A percentile compares a stretch with the other conserved stretches of the same genome.
phyloP scores from a whole-genome alignment of 2,797 vertebrate species.

The Hippoglossus hippoglossus region DNA sequence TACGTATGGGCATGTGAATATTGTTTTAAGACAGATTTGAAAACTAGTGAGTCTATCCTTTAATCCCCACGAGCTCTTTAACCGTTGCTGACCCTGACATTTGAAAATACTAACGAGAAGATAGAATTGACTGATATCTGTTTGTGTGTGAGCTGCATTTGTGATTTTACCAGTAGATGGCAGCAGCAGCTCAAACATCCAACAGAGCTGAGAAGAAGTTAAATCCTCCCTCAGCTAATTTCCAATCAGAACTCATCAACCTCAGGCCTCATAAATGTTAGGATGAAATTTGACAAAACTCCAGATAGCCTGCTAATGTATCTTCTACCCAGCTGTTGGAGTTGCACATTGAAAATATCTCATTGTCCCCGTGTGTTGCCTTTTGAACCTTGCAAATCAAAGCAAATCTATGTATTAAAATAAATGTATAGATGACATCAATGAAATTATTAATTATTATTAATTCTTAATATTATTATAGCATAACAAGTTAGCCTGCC shows the following conservation, averaged over 20 bases:
- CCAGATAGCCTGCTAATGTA: neutral
- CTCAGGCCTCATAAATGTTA: constrained; percentile 2
- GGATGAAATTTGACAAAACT: constrained; percentile 15
- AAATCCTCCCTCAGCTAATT: constrained; percentile 6
- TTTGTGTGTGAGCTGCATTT: neutral
- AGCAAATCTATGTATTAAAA: constrained; percentile 5
- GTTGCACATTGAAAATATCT: neutral
- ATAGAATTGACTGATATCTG: neutral
- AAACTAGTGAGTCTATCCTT: neutral
- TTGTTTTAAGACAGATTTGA: neutral
- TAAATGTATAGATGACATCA: too few species aligned
- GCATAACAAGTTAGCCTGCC: too few species aligned
- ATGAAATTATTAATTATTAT: too few species aligned
- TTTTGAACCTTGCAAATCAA: constrained; percentile 16
- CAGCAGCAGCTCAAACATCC: constrained; percentile 44
- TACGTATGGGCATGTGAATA: neutral
- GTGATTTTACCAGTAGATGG: constrained; percentile 59
- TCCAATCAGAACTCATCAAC: constrained; percentile 24
- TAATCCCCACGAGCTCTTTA: neutral
- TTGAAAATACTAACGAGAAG: neutral
- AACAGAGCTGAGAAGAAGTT: neutral
- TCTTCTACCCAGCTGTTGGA: neutral
- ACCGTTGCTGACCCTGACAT: neutral
- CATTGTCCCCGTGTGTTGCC: constrained; percentile 3
- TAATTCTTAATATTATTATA: too few species aligned